phyloP scores from a whole-genome alignment of 2,888 invertebrate species.

The Melanotus villosus region DNA sequence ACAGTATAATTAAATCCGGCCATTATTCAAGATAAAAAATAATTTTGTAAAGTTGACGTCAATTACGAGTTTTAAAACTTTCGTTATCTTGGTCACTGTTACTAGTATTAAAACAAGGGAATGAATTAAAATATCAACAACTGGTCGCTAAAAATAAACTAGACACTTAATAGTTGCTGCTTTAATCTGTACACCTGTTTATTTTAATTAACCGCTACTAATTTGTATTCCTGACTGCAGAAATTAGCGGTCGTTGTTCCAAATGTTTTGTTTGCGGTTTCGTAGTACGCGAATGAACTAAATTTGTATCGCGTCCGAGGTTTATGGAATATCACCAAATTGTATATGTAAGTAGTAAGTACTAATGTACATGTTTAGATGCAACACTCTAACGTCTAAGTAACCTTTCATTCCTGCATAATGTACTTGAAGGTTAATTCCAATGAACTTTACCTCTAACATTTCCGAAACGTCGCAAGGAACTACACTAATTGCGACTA shows the following conservation, averaged over 20 bases:
- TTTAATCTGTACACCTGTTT: constrained; percentile 29
- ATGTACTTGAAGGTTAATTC: too few relatives aligned
- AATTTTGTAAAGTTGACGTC: neutral
- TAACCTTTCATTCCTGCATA: too few relatives aligned
- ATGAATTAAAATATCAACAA: constrained; percentile 25
- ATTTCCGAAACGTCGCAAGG: too few relatives aligned
- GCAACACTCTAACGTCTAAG: too few relatives aligned
- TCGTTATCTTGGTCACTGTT: constrained; percentile 14
- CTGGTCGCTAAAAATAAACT: constrained; percentile 24
- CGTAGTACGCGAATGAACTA: neutral
- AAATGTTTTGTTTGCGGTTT: constrained; percentile 12
- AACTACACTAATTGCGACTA: too few relatives aligned
- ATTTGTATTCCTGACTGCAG: constrained; percentile 16
- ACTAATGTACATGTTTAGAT: too few relatives aligned
- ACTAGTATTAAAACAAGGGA: neutral
- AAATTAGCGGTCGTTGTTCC: constrained; percentile 27
- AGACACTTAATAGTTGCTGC: constrained; percentile 27
- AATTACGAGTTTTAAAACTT: neutral
- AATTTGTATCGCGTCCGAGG: neutral
- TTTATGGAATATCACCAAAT: too few relatives aligned
- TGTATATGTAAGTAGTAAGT: too few relatives aligned
- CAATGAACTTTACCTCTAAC: too few relatives aligned
- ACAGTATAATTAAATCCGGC: too few relatives aligned
- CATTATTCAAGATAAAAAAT: too few relatives aligned
- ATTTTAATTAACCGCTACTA: constrained; percentile 18